Evolutionary conservation across 2,113 vertebrate genomes (phyloP).

Genomic region (Toxotes jaculatrix): DNA sequence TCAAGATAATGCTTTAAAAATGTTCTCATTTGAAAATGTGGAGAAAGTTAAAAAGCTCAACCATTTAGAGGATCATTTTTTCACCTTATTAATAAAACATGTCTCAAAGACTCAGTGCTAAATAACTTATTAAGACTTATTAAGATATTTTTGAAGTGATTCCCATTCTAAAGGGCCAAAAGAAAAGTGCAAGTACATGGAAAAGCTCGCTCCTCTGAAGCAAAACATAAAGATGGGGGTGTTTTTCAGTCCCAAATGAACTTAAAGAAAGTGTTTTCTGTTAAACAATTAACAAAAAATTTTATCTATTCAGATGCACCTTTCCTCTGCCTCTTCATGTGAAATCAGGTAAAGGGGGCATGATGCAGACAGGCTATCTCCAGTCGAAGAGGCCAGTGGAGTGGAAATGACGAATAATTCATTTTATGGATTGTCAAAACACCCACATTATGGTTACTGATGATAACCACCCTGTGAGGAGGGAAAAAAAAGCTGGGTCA

Average conservation of each 20-base stretch:
- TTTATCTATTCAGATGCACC: constrained; percentile 28
- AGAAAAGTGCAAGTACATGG: not conserved
- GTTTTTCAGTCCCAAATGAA: constrained; percentile 6
- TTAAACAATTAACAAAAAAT: constrained; percentile 36
- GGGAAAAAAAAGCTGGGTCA: constrained; percentile 58
- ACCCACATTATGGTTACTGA: constrained; percentile 73
- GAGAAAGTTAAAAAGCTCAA: not conserved
- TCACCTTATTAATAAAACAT: not conserved
- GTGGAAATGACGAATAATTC: constrained; percentile 78
- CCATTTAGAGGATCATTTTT: too few species aligned
- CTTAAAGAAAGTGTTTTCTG: not conserved
- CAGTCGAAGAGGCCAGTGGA: constrained; percentile 40
- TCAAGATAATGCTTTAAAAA: too few species aligned
- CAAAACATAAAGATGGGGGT: not conserved
- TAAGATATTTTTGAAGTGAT: constrained; percentile 1
- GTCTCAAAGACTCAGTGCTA: not conserved
- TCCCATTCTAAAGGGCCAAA: not conserved
- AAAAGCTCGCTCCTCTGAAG: not conserved
- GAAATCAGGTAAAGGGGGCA: constrained; percentile 56
- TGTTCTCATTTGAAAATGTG: not conserved
- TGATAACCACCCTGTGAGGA: constrained; percentile 63
- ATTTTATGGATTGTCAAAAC: constrained; percentile 73
- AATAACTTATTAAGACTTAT: not conserved
- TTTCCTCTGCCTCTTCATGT: constrained; percentile 2
- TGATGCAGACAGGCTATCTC: constrained; percentile 47